phyloP scores from a whole-genome alignment of 2,888 invertebrate species.

The Sesia bembeciformis region DNA sequence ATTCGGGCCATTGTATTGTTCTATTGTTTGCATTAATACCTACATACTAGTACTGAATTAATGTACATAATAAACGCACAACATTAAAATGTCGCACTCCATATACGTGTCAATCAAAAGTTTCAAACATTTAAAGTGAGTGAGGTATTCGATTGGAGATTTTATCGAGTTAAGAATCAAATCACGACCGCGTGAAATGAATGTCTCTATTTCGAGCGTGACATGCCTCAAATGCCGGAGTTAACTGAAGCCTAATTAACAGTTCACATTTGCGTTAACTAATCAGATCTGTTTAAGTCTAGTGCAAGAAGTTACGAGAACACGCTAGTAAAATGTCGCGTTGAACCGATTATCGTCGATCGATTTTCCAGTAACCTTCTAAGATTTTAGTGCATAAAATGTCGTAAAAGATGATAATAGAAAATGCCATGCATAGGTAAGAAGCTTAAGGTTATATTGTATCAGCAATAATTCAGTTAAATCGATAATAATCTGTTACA shows the following conservation, averaged over 20 bases:
- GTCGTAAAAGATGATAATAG: no score
- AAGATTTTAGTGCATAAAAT: no score
- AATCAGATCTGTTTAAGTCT: background rate
- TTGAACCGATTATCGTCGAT: no score
- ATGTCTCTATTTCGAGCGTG: slow-evolving; percentile 16
- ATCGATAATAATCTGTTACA: no score
- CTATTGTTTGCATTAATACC: slow-evolving; percentile 25
- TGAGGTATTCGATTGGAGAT: slow-evolving; percentile 17
- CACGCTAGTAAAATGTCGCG: no score
- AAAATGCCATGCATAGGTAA: no score
- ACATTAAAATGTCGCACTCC: slow-evolving; percentile 14
- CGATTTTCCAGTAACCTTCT: no score
- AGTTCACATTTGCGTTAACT: background rate
- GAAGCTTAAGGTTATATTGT: no score
- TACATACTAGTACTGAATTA: slow-evolving; percentile 1
- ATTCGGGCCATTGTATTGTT: slow-evolving; percentile 22
- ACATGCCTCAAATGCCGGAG: background rate
- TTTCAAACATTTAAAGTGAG: slow-evolving; percentile 10
- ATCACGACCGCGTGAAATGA: slow-evolving; percentile 17
- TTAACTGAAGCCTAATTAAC: background rate
- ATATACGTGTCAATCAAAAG: slow-evolving; percentile 31
- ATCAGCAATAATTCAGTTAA: no score
- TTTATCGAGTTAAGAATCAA: slow-evolving; percentile 17
- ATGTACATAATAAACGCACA: slow-evolving; percentile 7
- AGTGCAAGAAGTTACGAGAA: background rate